A percentile compares a stretch with the other conserved stretches of the same genome.
phyloP scores from a whole-genome alignment of 2,797 vertebrate genomes.

The Siniperca undulata region DNA sequence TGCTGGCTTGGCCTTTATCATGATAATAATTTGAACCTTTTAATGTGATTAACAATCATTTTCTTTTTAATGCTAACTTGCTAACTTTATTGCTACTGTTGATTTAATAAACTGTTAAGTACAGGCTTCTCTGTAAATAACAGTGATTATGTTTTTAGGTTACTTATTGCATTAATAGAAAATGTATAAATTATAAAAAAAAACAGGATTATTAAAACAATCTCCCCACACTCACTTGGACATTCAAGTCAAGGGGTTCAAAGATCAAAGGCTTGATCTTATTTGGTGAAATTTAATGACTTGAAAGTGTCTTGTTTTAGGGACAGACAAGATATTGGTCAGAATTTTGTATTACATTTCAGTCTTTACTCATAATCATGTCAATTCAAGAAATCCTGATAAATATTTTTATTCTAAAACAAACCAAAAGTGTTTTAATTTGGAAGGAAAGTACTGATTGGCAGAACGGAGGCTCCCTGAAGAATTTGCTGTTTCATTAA shows the following conservation, averaged over 20 bases:
- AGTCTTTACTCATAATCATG: neutral
- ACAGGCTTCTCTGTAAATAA: neutral
- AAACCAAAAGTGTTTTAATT: neutral
- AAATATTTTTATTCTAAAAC: neutral
- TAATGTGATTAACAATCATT: neutral
- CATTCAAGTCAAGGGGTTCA: neutral
- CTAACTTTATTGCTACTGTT: neutral
- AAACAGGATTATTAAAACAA: neutral
- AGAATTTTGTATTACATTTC: neutral
- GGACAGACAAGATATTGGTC: neutral
- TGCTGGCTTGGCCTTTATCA: neutral
- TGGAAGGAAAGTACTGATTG: neutral
- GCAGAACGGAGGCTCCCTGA: neutral
- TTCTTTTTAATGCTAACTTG: neutral
- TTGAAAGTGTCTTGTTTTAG: neutral
- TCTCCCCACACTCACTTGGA: neutral
- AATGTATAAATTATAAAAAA: neutral
- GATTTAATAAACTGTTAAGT: neutral
- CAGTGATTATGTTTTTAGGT: neutral
- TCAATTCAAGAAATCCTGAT: neutral
- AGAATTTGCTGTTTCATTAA: neutral
- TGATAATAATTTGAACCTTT: neutral
- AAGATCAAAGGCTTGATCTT: neutral
- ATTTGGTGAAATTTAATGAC: neutral
- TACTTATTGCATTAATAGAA: neutral